Evolutionary conservation across 1,140 invertebrate genomes (phyloP).

Genomic region (Penaeus chinensis): DNA sequence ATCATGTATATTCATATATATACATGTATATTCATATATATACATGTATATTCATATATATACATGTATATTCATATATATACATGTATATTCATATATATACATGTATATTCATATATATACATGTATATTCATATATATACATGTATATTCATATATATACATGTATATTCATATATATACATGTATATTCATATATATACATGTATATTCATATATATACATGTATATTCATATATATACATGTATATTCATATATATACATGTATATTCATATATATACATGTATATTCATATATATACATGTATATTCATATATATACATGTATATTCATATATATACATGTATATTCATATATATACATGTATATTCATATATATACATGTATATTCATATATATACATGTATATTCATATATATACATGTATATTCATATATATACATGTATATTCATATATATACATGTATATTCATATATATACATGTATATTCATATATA

Average conservation of each 20-base stretch:
- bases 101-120: constrained; percentile 8
- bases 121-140: constrained; percentile 8
- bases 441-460: no score
- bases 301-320: no score
- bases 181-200: background rate
- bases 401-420: no score
- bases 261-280: no score
- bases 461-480: no score
- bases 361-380: no score
- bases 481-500: no score
- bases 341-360: no score
- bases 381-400: no score
- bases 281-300: no score
- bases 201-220: background rate
- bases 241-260: background rate
- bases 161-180: background rate
- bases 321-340: no score
- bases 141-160: constrained; percentile 1
- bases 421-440: no score
- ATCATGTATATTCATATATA: background rate
- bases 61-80: background rate
- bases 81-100: background rate
- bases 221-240: background rate
- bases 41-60: background rate
- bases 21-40: background rate